Evolutionary conservation across 2,888 invertebrate species (phyloP), one percentile per base, ranked within the genome.

Genomic region (Eumacrocentrus americanus): DNA sequence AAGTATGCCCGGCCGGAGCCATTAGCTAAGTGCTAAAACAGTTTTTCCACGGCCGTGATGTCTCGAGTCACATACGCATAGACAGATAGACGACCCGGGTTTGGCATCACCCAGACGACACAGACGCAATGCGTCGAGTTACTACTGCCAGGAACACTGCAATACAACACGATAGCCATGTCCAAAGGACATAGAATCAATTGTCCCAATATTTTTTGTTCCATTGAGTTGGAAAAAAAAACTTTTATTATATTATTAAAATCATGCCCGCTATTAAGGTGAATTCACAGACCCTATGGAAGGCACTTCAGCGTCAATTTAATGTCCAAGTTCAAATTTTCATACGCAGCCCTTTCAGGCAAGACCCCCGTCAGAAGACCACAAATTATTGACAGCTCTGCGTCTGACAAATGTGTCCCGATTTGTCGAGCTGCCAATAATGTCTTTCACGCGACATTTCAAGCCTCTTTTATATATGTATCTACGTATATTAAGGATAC

Each of bases 81-180:
- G 40, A 51, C 53, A 20, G 42, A 16, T 47, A 18, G 44, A 46
- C 22, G 35, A 55, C 6, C n/a, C 42, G 22, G 5, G 18, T 18
- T 9, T 35, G 16, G 44, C 4, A 40, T 40, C 12, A 55, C 4
- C 35, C 38, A 40, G 38, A 20, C 34, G 44, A n/a, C n/a, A n/a
- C 35, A 70, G 73, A 74, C 74, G 75, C 74, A 76, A 66, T 75
- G 74, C 76, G 73, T 75, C 72, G 72, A 50, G 38, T 12, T 57
- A 66, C 47, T 40, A 64, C 61, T 73, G 74, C 72, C 74, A 73
- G 71, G 62, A 72, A 64, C 51, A 56, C 66, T 65, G 70, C 71
- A 68, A 65, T 68, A 34, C n/a, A 20, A 35, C 11, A 37, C 18
- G n/a, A 16, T 6, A 5, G 38, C n/a, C 14, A 14, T n/a, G n/a